Base-by-base conservation (phyloP, 1,140 invertebrate species). In the Drosophila ogumai region DNA sequence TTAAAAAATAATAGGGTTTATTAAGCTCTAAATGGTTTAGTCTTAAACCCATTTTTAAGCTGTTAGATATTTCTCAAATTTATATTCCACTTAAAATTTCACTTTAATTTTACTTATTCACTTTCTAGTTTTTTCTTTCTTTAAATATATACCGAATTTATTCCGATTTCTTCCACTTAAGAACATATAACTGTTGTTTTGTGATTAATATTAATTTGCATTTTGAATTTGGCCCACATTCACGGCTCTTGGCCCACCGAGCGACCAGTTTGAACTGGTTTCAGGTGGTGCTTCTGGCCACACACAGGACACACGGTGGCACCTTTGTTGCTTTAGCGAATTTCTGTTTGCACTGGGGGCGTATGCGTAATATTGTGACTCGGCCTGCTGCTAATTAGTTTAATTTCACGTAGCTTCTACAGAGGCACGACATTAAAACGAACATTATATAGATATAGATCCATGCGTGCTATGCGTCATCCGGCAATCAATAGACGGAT, bases 351-450 rank as follows among this genome's bases (percentile, higher is more conserved):
- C 49, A 13, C 32, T 12, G n/a, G 60, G 32, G 69, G 41, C 72
- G 72, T 75, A 75, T 75, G 69, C 73, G 73, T 75, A 75, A 75
- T 75, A 65, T 75, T 65, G 22, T 36, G 22, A 13, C 17, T 64
- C 38, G 25, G 64, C 57, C 64, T 49, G 56, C 64, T 40, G 34
- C 19, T 60, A 75, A 66, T 65, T 75, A 40, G 57, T 74, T 75
- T 55, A 50, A 66, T 65, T 65, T 59, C 44, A 31, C 44, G 13
- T 59, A 28, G 19, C 10, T 28, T 25, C 17, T 31, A 31, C 66
- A 19, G n/a, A 22, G 54, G 36, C 69, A 40, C 66, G 54, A 36
- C 36, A 69, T 12, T 34, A 19, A 40, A 34, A 25, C 47, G 38
- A 25, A 34, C 36, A 22, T 12, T 19, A 55, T 36, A 9, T 19